Percentiles rank a stretch among this genome's conserved stretches.
These are phyloP conservation scores for Pentamera pediparva DNA, from an alignment of 53 echinoderm and acorn worm species.

Conservation along the genomic window DNA sequence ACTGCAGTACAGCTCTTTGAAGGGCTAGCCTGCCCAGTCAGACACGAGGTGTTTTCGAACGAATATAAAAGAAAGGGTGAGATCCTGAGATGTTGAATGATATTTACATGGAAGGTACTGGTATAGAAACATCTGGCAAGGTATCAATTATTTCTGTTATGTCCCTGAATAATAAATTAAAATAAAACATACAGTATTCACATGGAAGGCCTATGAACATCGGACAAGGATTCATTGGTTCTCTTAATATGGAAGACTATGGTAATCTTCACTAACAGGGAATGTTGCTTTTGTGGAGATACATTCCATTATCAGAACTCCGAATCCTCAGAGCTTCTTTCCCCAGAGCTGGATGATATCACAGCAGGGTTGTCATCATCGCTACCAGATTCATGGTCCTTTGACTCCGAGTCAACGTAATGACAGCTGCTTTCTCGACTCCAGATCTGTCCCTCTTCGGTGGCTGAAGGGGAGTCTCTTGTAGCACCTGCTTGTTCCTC, in stretches of 20 bases:
- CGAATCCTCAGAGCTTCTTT: background rate
- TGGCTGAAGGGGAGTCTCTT: background rate
- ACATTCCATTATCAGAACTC: background rate
- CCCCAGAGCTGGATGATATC: background rate
- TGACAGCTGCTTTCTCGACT: background rate
- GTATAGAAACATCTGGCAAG: no score
- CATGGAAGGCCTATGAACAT: background rate
- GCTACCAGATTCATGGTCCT: background rate
- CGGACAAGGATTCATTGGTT: background rate
- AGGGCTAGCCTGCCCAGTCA: no score
- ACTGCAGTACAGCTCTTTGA: background rate
- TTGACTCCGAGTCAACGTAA: background rate
- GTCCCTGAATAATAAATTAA: background rate
- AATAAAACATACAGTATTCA: background rate
- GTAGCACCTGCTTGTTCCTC: background rate
- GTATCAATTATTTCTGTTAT: no score
- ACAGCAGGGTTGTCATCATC: background rate
- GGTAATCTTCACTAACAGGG: background rate
- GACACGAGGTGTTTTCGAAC: background rate
- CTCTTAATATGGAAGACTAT: background rate
- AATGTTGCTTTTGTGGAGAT: background rate
- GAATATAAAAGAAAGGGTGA: background rate
- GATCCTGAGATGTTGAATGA: background rate
- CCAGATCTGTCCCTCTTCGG: background rate
- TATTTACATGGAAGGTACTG: no score